Conservation (phyloP, 2,113 vertebrate genomes). For the Spilogale gracilis region DNA sequence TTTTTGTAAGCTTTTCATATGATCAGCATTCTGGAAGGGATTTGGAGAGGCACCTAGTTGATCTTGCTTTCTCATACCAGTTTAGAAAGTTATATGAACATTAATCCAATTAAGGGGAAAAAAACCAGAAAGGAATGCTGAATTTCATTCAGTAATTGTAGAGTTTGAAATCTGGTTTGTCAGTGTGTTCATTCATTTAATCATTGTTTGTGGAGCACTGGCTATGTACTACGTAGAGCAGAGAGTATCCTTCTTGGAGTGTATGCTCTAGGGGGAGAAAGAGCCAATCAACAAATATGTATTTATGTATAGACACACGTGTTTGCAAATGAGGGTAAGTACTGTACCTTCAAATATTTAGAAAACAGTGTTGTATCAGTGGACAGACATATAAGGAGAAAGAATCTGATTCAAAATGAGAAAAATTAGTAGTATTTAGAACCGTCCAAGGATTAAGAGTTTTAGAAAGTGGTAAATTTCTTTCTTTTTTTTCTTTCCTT, state of each 20-base stretch:
- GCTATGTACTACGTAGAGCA: not conserved
- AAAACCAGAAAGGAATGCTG: not conserved
- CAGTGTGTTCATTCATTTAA: not conserved
- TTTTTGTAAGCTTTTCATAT: conserved; percentile 9
- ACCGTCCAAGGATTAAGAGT: not conserved
- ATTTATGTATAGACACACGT: not conserved
- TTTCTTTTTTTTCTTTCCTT: not conserved
- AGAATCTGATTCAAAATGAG: conserved; percentile 30
- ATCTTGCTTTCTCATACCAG: conserved; percentile 38
- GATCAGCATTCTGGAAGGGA: conserved; percentile 18
- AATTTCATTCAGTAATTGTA: conserved; percentile 47
- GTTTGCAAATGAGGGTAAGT: not conserved
- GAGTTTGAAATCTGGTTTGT: not conserved
- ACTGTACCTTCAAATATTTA: conserved; percentile 12
- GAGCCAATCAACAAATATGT: not conserved
- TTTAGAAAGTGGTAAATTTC: conserved; percentile 45
- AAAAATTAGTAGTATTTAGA: not conserved
- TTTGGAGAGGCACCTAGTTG: conserved; percentile 5
- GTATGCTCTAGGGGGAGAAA: not conserved
- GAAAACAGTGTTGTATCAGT: not conserved
- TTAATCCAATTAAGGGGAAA: conserved; percentile 29
- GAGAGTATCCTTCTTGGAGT: not conserved
- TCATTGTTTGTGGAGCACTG: not conserved
- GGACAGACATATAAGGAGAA: not conserved
- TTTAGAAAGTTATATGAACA: conserved; percentile 31